Base-by-base conservation (phyloP, 1,140 invertebrate genomes). In the Cephus cinctus region DNA sequence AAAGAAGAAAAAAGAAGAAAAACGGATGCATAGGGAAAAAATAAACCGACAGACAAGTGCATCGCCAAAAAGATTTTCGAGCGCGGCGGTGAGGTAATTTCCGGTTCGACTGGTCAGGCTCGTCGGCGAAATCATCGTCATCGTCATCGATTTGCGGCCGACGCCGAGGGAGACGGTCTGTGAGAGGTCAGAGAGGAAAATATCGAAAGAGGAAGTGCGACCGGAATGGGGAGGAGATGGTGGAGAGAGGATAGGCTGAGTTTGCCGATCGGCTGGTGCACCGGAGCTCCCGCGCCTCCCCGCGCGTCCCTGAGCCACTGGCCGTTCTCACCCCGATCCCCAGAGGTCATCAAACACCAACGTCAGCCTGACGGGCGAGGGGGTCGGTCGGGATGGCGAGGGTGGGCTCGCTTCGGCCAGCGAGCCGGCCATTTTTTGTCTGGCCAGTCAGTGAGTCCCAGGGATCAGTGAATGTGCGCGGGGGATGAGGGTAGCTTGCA, bases 381-480 rank as follows among this genome's bases (percentile, higher is more conserved):
- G n/a, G n/a, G n/a, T n/a, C n/a, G 25, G 25, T 8, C 25, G 25
- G 25, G 25, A n/a, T 57, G 68, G 57, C 59, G 58, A n/a, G n/a
- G 59, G 61, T 63, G 65, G 61, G 67, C 64, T 64, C 59, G 63
- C 56, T 65, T 68, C 61, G 52, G 55, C 60, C 59, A 57, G 56
- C 54, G 70, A 67, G 65, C 69, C 70, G 71, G 73, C 71, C 73
- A 76, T 76, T 75, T 76, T 76, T 76, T 74, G 74, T 76, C 73
- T 76, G 74, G 71, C 69, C 71, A 75, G 73, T 76, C 71, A 75
- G 71, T 74, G 71, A 73, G 71, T 75, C 67, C 71, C 73, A 73
- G 74, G 74, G 68, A 73, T 75, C 73, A 75, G 72, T 74, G 69
- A 74, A 72, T 72, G 59, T 55, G 50, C 55, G 54, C 53, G 38